These are phyloP conservation scores for Torymus aiolomorphi DNA, from an alignment of 2,888 invertebrate species.

Conservation along the genomic window DNA sequence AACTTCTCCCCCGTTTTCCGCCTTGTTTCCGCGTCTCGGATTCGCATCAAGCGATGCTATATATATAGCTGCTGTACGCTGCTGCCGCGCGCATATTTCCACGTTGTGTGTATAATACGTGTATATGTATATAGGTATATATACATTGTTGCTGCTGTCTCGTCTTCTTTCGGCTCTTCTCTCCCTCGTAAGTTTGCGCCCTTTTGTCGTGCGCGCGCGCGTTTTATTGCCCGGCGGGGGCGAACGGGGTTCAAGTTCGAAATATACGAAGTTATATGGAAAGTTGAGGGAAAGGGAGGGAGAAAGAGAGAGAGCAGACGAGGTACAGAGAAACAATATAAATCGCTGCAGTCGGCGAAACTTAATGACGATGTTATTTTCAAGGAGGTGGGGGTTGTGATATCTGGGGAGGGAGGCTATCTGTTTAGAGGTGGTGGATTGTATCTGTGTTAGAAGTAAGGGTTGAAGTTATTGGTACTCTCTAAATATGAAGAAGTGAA, in stretches of 20 bases:
- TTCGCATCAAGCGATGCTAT: slow-evolving; percentile 44
- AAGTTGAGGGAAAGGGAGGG: not conserved
- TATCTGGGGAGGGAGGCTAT: no score
- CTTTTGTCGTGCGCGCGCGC: not conserved
- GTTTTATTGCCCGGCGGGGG: not conserved
- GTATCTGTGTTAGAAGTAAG: no score
- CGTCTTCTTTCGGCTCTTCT: slow-evolving; percentile 16
- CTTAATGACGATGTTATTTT: slow-evolving; percentile 17
- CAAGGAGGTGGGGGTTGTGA: no score
- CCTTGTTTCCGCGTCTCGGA: slow-evolving; percentile 54
- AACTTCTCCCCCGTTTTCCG: slow-evolving; percentile 46
- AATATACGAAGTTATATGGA: not conserved
- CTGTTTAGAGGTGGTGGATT: no score
- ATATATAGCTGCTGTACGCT: no score
- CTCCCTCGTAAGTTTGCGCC: not conserved
- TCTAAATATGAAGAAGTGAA: no score
- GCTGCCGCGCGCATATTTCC: no score
- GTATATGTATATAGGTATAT: not conserved
- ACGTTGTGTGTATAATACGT: no score
- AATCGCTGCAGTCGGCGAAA: slow-evolving; percentile 11
- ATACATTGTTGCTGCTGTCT: not conserved
- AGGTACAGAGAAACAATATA: not conserved
- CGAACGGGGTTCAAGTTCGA: slow-evolving; percentile 4
- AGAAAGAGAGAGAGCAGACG: no score
- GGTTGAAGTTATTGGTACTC: no score